A percentile compares a stretch with the other conserved stretches of the same genome.
These are phyloP conservation scores for Octodon degus DNA, from an alignment of 2,113 vertebrate species.

Conservation along the genomic window DNA sequence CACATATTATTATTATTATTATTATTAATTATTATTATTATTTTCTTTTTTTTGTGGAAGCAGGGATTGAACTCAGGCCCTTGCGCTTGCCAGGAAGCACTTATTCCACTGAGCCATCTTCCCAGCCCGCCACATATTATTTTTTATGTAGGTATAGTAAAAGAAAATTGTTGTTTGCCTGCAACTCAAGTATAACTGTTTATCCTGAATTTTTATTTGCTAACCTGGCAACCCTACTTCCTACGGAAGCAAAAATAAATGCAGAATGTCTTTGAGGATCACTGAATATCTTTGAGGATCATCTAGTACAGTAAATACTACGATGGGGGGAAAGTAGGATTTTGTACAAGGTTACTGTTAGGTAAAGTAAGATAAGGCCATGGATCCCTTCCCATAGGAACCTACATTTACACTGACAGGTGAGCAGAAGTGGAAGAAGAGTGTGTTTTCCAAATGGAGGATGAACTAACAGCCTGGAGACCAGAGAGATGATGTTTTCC, in stretches of 20 bases:
- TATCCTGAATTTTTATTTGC: not conserved
- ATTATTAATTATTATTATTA: too few species aligned
- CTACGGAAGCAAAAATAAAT: not conserved
- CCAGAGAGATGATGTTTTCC: not conserved
- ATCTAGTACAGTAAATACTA: not conserved
- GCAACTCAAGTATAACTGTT: not conserved
- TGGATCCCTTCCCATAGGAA: not conserved
- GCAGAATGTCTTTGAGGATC: not conserved
- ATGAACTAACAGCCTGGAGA: not conserved
- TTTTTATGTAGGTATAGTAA: not conserved
- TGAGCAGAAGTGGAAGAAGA: not conserved
- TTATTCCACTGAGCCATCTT: too few species aligned
- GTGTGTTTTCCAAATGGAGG: not conserved
- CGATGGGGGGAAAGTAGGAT: accelerated
- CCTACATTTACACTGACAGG: not conserved
- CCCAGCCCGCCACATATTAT: not conserved
- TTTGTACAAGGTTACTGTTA: not conserved
- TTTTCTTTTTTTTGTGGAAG: too few species aligned
- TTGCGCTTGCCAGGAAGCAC: too few species aligned
- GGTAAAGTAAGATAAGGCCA: not conserved
- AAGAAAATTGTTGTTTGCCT: not conserved
- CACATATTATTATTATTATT: not conserved
- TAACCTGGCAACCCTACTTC: not conserved
- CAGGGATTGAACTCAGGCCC: too few species aligned
- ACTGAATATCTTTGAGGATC: not conserved